Evolutionary conservation across 2,888 invertebrate genomes (phyloP), one percentile per base, ranked within the genome.

Genomic region (Eupithecia insigniata): DNA sequence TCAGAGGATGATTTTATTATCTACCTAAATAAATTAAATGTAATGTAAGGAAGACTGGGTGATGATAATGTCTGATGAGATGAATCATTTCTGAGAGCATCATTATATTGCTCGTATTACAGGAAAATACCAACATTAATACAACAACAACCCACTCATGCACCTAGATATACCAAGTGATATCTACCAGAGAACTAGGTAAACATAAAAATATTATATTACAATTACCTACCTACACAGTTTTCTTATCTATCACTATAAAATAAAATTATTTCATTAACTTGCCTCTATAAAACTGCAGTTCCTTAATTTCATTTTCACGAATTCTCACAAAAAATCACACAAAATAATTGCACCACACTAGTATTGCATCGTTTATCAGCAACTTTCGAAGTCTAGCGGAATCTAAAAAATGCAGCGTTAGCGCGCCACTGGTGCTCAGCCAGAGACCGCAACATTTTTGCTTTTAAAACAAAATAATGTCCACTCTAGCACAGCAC

Each of bases 311-410:
- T 81, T 83, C 88, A 89, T 89, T 82, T 82, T 87, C 79, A 81
- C 80, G 71, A 78, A 80, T 78, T 55, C 79, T 77, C 80, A 82
- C 81, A 75, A 80, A 43, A 76, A 76, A 81, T 76, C 74, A 82
- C 39, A 75, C 72, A 28, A 69, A 69, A 75, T 70, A 69, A 70
- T 67, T 84, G 84, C 80, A 79, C 83, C 58, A 8, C 36, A 69
- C 82, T 62, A 82, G 81, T 79, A 83, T 80, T 82, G 84, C 86
- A 86, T 82, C 79, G 80, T 76, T 75, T 75, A 82, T 82, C 82
- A 80, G 83, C 83, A 87, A 89, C 90, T 89, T 89, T 89, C 86
- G 81, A 88, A 88, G 84, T 86, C 82, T 87, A 88, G 85, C 83
- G 87, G 86, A 85, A 86, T 89, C 83, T 79, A 79, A 78, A 78